Percentiles rank a stretch among this genome's conserved stretches.
phyloP scores from a whole-genome alignment of 64 coral and sea anemone species.

The Porites lutea region DNA sequence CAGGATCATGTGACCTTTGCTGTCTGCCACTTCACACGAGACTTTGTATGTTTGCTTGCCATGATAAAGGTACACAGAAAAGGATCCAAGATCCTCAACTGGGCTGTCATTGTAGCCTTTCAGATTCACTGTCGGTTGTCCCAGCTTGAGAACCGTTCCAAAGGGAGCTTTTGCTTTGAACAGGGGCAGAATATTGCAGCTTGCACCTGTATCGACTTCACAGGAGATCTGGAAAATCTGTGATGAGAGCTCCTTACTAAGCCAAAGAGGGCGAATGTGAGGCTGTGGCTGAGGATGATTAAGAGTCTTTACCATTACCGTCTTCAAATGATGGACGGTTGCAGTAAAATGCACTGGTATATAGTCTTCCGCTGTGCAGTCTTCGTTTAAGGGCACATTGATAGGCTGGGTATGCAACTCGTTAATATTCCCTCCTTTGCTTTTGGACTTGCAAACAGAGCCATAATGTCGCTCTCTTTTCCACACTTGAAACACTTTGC shows the following conservation, averaged over 20 bases:
- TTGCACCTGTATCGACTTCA: constrained; percentile 4
- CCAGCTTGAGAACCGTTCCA: neutral
- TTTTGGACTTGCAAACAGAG: constrained; percentile 5
- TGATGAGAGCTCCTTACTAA: neutral
- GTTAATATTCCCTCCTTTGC: neutral
- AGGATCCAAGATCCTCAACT: constrained; percentile 12
- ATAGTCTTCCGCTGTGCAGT: neutral
- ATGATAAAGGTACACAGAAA: constrained; percentile 1
- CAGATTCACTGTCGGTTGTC: constrained; percentile 6
- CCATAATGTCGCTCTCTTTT: constrained; percentile 1
- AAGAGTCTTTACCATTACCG: neutral
- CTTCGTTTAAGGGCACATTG: neutral
- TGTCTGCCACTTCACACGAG: constrained; percentile 23
- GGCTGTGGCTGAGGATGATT: neutral
- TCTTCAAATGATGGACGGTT: neutral
- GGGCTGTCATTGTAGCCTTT: constrained; percentile 25
- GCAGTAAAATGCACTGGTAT: neutral
- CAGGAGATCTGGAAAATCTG: constrained; percentile 1
- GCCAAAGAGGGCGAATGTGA: neutral
- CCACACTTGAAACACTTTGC: constrained; percentile 12
- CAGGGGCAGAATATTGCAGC: neutral
- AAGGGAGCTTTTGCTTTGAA: neutral
- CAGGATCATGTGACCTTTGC: constrained; percentile 31
- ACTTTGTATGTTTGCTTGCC: neutral
- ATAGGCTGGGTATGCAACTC: neutral